These are phyloP conservation scores for Argynnis bischoffii DNA, from an alignment of 2,888 invertebrate genomes.

Conservation along the genomic window DNA sequence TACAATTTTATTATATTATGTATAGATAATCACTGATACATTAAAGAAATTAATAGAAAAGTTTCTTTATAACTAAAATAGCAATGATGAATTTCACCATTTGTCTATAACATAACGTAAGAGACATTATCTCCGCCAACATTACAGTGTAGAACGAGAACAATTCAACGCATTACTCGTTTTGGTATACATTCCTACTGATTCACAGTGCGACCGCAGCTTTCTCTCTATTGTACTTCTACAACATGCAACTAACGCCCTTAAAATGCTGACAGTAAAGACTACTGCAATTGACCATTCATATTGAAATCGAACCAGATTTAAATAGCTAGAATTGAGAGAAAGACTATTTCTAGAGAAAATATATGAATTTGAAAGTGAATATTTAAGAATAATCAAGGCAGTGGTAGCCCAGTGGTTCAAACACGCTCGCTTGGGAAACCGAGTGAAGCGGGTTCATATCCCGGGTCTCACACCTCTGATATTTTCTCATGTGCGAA, in stretches of 20 bases:
- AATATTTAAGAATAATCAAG: background rate
- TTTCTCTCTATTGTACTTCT: conserved; percentile 36
- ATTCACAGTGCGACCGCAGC: conserved; percentile 31
- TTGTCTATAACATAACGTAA: conserved; percentile 9
- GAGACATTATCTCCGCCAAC: conserved; percentile 19
- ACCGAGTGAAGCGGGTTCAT: too few relatives aligned
- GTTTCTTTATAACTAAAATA: background rate
- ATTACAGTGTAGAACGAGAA: conserved; percentile 28
- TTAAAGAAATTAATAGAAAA: too few relatives aligned
- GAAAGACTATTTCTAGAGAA: conserved; percentile 28
- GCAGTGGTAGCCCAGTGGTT: too few relatives aligned
- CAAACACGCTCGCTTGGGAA: too few relatives aligned
- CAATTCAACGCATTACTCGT: conserved; percentile 37
- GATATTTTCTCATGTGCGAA: too few relatives aligned
- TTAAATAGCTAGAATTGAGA: conserved; percentile 33
- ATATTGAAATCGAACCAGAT: conserved; percentile 30
- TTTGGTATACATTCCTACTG: conserved; percentile 36
- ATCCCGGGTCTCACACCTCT: too few relatives aligned
- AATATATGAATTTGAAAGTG: conserved; percentile 11
- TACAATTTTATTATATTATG: too few relatives aligned
- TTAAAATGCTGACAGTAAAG: conserved; percentile 20
- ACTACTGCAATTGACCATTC: conserved; percentile 18
- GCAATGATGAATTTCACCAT: background rate
- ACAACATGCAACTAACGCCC: conserved; percentile 26
- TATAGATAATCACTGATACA: too few relatives aligned